These are phyloP conservation scores for Okapia johnstoni DNA, from an alignment of 2,113 vertebrate species.

Conservation along the genomic window DNA sequence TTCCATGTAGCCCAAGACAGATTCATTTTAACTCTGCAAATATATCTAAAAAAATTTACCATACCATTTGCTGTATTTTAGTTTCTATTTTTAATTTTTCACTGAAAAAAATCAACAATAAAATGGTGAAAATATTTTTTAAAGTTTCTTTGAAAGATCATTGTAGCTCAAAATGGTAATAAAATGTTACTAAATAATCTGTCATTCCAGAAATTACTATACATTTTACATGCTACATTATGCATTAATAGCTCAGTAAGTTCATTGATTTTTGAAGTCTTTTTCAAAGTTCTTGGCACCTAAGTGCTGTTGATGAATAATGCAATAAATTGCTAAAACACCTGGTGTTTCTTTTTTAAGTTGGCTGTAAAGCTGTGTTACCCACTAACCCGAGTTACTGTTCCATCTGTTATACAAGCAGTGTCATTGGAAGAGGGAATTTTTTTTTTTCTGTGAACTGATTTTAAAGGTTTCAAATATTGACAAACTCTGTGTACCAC, in stretches of 20 bases:
- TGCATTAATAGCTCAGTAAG: background rate
- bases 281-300: conserved; percentile 36
- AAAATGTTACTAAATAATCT: background rate
- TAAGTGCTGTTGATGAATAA: conserved; percentile 38
- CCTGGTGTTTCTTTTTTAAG: conserved; percentile 32
- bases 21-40: background rate
- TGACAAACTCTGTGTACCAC: background rate
- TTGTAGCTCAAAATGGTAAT: background rate
- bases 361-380: conserved; percentile 1
- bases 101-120: background rate
- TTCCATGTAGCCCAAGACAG: background rate
- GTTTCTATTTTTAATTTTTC: background rate
- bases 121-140: background rate
- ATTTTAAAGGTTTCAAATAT: conserved; percentile 20
- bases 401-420: background rate
- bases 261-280: background rate
- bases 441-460: background rate
- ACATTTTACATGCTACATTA: background rate
- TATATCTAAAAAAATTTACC: background rate
- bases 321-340: conserved; percentile 43
- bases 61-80: background rate
- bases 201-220: background rate
- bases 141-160: background rate
- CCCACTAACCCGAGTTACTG: background rate
- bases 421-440: background rate